Percentiles rank a stretch among this genome's conserved stretches.
phyloP scores from a whole-genome alignment of 1,140 invertebrate genomes.

The Pseudomyrmex pallidus region DNA sequence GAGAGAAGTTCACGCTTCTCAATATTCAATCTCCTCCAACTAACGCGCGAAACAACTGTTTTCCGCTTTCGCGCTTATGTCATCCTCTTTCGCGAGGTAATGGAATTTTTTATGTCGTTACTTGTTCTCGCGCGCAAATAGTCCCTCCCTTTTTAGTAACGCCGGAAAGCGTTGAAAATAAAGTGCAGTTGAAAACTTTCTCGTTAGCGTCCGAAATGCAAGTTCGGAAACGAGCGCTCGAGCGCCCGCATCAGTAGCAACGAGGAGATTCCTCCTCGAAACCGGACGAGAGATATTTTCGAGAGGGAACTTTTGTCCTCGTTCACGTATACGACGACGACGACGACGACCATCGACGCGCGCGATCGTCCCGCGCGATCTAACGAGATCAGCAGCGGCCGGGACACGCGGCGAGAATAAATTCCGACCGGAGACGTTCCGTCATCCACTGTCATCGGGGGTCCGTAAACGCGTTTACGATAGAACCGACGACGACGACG shows the following conservation, averaged over 20 bases:
- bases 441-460: conserved; percentile 67
- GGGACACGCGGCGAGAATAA: conserved; percentile 68
- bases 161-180: neutral
- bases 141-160: neutral
- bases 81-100: neutral
- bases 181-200: conserved; percentile 48
- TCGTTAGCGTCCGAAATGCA: conserved; percentile 11
- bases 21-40: conserved; percentile 12
- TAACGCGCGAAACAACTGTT: neutral
- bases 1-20: neutral
- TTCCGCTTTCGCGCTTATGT: neutral
- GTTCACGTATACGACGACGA: conserved; percentile 52
- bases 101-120: conserved; percentile 39
- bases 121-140: conserved; percentile 7
- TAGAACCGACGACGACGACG: conserved; percentile 61
- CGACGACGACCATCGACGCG: neutral
- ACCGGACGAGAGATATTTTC: conserved; percentile 32
- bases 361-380: conserved; percentile 51
- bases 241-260: conserved; percentile 10
- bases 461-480: conserved; percentile 70
- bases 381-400: conserved; percentile 52
- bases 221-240: conserved; percentile 15
- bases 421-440: conserved; percentile 69
- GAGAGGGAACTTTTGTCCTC: conserved; percentile 44
- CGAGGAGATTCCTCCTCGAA: conserved; percentile 4